Evolutionary conservation across 2,888 invertebrate species (phyloP).

Genomic region (Drosophila eohydei): DNA sequence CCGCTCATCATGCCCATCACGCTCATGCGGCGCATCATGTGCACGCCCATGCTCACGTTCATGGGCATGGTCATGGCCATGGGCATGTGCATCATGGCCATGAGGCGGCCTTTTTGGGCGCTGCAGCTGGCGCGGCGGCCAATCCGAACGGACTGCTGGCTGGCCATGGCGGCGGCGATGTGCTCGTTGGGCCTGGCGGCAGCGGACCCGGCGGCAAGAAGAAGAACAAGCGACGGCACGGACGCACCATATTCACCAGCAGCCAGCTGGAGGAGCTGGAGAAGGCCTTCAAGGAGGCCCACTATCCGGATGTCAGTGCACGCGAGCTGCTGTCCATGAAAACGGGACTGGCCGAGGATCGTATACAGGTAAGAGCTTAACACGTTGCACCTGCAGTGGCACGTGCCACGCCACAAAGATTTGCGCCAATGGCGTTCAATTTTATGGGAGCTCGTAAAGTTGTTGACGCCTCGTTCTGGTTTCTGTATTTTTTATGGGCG

Average conservation of each 20-base stretch:
- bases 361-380: conserved; percentile 92
- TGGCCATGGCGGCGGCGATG: conserved; percentile 63
- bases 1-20: conserved; percentile 74
- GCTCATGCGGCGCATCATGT: conserved; percentile 68
- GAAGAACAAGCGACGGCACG: conserved; percentile 97
- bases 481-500: conserved; percentile 41
- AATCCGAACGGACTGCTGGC: conserved; percentile 63
- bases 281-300: conserved; percentile 99
- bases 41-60: conserved; percentile 53
- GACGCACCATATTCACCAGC: conserved; percentile 99
- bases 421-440: conserved; percentile 20
- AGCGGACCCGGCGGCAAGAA: conserved; percentile 88
- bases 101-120: conserved; percentile 69
- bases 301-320: conserved; percentile 99
- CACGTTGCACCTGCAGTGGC: conserved; percentile 48
- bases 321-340: conserved; percentile 96
- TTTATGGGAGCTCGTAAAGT: conserved; percentile 60
- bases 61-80: conserved; percentile 61
- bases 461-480: conserved; percentile 5
- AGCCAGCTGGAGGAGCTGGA: conserved; percentile 99
- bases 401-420: conserved; percentile 27
- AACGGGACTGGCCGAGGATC: conserved; percentile 95
- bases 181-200: conserved; percentile 63
- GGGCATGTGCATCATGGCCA: conserved; percentile 70
- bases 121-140: conserved; percentile 49